These are phyloP conservation scores for Hafferia zeledoni DNA, from an alignment of 2,797 vertebrate genomes.

Conservation along the genomic window DNA sequence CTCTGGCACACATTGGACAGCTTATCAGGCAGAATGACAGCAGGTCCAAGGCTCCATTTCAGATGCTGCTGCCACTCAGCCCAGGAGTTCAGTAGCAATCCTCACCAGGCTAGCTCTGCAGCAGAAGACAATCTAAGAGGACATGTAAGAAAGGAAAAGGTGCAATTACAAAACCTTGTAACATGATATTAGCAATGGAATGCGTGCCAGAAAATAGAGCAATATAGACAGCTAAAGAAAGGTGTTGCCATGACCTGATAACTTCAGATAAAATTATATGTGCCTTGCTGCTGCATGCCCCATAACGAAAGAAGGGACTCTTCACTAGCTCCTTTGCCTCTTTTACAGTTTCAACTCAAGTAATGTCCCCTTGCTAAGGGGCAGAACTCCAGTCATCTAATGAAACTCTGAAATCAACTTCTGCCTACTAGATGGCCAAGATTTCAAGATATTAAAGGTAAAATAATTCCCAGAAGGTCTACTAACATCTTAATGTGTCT, in stretches of 20 bases:
- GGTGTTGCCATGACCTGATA: not conserved
- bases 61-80: not conserved
- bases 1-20: not conserved
- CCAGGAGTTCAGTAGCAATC: not conserved
- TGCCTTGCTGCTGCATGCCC: not conserved
- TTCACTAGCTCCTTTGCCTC: not conserved
- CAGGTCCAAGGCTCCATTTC: not conserved
- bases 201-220: not conserved
- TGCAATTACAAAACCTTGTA: not conserved
- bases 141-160: not conserved
- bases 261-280: not conserved
- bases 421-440: not conserved
- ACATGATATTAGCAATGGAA: not conserved
- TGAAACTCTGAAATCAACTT: not conserved
- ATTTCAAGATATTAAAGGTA: not conserved
- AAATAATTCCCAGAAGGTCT: not conserved
- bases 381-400: not conserved
- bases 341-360: not conserved
- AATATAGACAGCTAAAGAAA: not conserved
- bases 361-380: not conserved
- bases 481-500: not conserved
- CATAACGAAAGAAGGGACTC: not conserved
- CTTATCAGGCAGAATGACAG: not conserved
- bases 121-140: not conserved
- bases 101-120: not conserved